A percentile compares a stretch with the other conserved stretches of the same genome.
Conservation (phyloP, 2,113 vertebrate genomes). For the Petaurus breviceps region DNA sequence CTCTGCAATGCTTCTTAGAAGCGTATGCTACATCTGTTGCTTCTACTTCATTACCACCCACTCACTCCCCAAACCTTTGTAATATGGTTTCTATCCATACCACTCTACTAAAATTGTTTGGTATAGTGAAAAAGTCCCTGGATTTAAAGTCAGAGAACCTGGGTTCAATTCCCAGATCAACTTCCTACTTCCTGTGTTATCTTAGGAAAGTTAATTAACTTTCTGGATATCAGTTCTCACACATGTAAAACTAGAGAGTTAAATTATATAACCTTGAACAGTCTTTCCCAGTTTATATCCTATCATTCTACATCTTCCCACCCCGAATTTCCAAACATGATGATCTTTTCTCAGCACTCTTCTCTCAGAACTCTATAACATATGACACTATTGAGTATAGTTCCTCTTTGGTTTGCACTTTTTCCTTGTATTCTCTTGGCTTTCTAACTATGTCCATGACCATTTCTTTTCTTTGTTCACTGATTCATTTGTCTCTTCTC, state of each 20-base stretch:
- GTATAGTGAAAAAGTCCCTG: background rate
- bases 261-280: background rate
- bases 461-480: background rate
- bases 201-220: background rate
- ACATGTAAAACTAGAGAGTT: background rate
- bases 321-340: background rate
- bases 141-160: background rate
- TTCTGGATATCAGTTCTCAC: background rate
- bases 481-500: background rate
- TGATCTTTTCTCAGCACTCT: background rate
- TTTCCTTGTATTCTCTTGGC: background rate
- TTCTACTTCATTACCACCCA: background rate
- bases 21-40: background rate
- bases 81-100: background rate
- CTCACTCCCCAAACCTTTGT: background rate
- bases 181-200: background rate
- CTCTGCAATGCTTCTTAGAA: background rate
- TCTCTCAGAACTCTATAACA: background rate
- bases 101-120: background rate
- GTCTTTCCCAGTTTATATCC: background rate
- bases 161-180: background rate
- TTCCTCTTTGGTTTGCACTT: background rate
- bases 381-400: background rate
- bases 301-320: background rate
- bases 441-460: background rate